These are phyloP conservation scores for Tigriopus californicus DNA, from an alignment of 2,888 invertebrate genomes.

Conservation along the genomic window DNA sequence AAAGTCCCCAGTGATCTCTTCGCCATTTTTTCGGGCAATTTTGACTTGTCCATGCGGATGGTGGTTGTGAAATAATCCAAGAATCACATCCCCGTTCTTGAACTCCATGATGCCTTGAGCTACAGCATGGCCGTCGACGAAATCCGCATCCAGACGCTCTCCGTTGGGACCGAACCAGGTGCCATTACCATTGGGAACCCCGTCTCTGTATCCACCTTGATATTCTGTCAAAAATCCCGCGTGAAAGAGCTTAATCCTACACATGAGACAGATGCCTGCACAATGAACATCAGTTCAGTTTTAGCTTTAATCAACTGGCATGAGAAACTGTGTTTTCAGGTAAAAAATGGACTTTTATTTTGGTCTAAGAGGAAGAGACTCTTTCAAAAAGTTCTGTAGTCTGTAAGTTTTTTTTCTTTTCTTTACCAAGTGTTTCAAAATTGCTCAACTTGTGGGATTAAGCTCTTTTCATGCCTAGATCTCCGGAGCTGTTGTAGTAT, in stretches of 20 bases:
- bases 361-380: background rate
- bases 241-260: background rate
- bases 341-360: background rate
- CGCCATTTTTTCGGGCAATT: background rate
- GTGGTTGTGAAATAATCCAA: background rate
- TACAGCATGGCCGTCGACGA: background rate
- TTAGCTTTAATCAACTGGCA: too few relatives aligned
- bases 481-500: background rate
- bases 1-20: constrained; percentile 2
- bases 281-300: too few relatives aligned
- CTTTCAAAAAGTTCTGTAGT: too few relatives aligned
- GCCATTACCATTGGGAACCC: background rate
- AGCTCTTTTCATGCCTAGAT: background rate
- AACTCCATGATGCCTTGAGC: background rate
- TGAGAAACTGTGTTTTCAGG: background rate
- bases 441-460: background rate
- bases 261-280: too few relatives aligned
- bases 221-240: background rate
- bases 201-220: background rate
- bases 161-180: constrained; percentile 1
- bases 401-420: background rate
- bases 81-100: background rate
- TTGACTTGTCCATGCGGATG: background rate
- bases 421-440: background rate
- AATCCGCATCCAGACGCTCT: background rate